A percentile compares a stretch with the other conserved stretches of the same genome.
phyloP scores from a whole-genome alignment of 2,888 invertebrate genomes.

The Chymomyza fuscimana region DNA sequence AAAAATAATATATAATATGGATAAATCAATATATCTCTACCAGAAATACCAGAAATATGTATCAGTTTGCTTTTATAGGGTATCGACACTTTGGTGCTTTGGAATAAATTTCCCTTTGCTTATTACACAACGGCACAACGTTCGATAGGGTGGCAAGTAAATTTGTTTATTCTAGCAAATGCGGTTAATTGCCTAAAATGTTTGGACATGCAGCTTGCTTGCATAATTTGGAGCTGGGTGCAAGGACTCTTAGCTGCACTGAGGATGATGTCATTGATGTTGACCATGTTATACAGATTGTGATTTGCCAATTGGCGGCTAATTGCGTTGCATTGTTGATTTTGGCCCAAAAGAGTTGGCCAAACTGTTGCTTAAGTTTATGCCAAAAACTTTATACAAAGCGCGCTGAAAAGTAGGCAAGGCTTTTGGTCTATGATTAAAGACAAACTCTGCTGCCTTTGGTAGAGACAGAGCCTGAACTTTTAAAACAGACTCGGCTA shows the following conservation, averaged over 20 bases:
- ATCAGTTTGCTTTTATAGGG: not conserved
- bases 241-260: constrained; percentile 3
- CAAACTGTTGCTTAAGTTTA: not conserved
- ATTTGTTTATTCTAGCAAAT: constrained; percentile 56
- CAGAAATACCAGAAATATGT: not conserved
- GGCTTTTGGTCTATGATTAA: no score
- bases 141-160: constrained; percentile 13
- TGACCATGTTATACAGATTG: constrained; percentile 21
- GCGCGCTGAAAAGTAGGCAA: not conserved
- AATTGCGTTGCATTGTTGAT: constrained; percentile 61
- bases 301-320: constrained; percentile 27
- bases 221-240: constrained; percentile 49
- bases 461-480: no score
- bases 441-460: no score
- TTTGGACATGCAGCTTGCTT: constrained; percentile 37
- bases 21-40: no score
- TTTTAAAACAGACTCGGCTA: no score
- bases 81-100: not conserved
- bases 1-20: no score
- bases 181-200: constrained; percentile 71
- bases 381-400: not conserved
- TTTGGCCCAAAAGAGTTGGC: constrained; percentile 16
- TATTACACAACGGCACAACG: constrained; percentile 16
- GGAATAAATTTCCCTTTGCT: constrained; percentile 17
- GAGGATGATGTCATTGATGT: not conserved